These are phyloP conservation scores for Coracias cyanogaster DNA, from an alignment of 2,797 vertebrate genomes.

Conservation along the genomic window DNA sequence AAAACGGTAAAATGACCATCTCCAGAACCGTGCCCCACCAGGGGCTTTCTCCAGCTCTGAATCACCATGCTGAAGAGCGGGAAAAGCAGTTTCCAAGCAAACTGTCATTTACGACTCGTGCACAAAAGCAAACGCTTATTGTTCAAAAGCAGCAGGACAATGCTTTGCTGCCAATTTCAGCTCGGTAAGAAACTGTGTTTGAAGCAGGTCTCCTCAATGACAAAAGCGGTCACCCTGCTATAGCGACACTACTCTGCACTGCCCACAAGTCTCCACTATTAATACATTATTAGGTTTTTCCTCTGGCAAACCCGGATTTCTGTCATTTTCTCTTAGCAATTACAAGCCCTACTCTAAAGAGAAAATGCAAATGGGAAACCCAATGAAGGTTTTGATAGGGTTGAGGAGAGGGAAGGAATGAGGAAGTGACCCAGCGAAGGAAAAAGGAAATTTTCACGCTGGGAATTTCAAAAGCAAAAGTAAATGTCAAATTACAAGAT, in stretches of 20 bases:
- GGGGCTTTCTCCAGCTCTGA: not conserved
- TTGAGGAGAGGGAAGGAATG: not conserved
- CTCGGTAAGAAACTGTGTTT: not conserved
- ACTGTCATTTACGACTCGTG: not conserved
- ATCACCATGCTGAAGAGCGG: not conserved
- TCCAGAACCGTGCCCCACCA: slow-evolving; percentile 21
- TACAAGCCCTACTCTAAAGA: not conserved
- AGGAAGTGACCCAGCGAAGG: not conserved
- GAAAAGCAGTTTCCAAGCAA: not conserved
- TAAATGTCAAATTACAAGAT: not conserved
- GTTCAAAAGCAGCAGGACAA: not conserved
- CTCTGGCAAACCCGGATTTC: not conserved
- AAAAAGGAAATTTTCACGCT: not conserved
- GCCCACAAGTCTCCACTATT: not conserved
- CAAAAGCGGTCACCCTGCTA: not conserved
- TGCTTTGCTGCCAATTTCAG: not conserved
- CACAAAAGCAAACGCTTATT: not conserved
- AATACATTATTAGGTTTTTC: not conserved
- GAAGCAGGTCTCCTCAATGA: too few species aligned
- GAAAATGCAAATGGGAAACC: not conserved
- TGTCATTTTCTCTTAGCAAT: not conserved
- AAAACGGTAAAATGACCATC: slow-evolving; percentile 10
- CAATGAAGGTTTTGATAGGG: not conserved
- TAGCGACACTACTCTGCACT: not conserved
- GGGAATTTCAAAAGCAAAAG: not conserved